Conservation (phyloP, 1,140 invertebrate species). For the Diachasmimorpha longicaudata region DNA sequence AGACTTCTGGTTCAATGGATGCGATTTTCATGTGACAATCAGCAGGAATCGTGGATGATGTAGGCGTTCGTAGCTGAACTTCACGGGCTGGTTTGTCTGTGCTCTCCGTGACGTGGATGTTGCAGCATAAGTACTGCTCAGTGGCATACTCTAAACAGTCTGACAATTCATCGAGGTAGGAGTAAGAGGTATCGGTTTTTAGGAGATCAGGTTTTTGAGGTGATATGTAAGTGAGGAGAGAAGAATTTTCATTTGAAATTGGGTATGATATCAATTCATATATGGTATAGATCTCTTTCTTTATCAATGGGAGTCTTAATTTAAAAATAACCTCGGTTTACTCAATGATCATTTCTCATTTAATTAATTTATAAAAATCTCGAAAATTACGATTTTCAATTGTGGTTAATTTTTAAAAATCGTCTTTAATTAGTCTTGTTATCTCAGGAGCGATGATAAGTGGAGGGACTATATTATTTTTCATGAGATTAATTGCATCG, state of each 20-base stretch:
- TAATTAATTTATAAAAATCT: neutral
- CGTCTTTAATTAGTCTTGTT: conserved; percentile 33
- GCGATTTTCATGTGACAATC: neutral
- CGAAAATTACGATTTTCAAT: neutral
- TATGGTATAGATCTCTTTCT: neutral
- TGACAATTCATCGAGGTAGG: neutral
- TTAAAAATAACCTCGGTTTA: neutral
- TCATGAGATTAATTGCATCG: conserved; percentile 39
- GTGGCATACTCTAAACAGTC: neutral
- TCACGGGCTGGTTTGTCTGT: neutral
- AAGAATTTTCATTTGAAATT: neutral
- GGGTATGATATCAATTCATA: neutral
- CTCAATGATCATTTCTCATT: neutral
- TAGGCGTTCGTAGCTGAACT: neutral
- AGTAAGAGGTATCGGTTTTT: neutral
- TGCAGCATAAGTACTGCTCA: neutral
- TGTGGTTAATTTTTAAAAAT: conserved; percentile 12
- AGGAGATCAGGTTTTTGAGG: neutral
- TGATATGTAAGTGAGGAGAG: neutral
- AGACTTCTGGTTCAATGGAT: neutral
- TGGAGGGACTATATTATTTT: conserved; percentile 41
- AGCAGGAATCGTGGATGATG: neutral
- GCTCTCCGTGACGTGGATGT: neutral
- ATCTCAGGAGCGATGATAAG: conserved; percentile 38
- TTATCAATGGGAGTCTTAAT: neutral